Evolutionary conservation across 2,113 vertebrate genomes (phyloP), one percentile per base, ranked within the genome.

Genomic region (Neodontobutis hainanensis): DNA sequence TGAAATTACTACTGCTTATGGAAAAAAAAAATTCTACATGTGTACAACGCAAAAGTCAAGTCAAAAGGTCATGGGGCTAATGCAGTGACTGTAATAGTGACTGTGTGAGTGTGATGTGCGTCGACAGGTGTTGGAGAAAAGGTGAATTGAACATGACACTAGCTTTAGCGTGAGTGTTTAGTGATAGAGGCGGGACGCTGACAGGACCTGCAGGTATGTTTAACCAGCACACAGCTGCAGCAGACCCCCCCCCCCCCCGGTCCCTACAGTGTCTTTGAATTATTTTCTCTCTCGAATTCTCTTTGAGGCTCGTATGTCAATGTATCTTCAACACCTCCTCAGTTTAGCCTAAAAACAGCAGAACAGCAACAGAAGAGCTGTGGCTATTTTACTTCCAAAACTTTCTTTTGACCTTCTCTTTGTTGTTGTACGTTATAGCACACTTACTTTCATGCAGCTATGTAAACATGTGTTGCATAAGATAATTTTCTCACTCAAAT

Each of bases 81-180:
- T 62, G 56, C 60, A 36, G n/a, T 5, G 36, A 61, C 9, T n/a
- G 9, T 4, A 53, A 14, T 43, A 19, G 36, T 47, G 43, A 56
- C 34, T 9, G 53, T 42, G 59, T 49, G 56, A 69, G 7, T 6
- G 35, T 61, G 55, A 83, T 70, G 52, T 52, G 69, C 57, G 60
- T 50, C 55, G 77, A 75, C 81, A 75, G 56, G 51, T 51, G 40
- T 50, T 44, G 10, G 47, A 5, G 53, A 10, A 48, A 68, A 55
- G 49, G 63, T 62, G 60, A 35, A 61, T 15, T 19, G 14, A 50
- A 77, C 74, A 63, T 48, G 76, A 55, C 53, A 67, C 3, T 48
- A 32, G 36, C 8, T 27, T 4, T 8, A n/a, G 42, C 4, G 12
- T 48, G 36, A 35, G 46, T 38, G 57, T 69, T 2, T 3, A 27